phyloP scores from a whole-genome alignment of 1,140 invertebrate species.

The Penaeus indicus region DNA sequence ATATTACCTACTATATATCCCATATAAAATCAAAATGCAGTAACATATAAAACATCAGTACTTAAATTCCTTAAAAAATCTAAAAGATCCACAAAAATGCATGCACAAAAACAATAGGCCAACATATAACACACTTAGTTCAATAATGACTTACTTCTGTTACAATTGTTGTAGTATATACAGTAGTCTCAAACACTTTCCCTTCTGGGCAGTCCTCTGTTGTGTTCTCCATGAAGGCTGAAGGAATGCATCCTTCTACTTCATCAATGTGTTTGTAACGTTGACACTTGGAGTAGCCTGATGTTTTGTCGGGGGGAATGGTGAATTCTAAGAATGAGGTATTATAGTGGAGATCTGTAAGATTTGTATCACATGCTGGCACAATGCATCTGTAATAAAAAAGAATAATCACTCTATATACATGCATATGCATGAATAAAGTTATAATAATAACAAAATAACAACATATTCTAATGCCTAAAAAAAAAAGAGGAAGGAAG shows the following conservation, averaged over 20 bases:
- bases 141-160: slow-evolving; percentile 71
- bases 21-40: too few relatives aligned
- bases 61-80: too few relatives aligned
- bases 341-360: slow-evolving; percentile 68
- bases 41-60: too few relatives aligned
- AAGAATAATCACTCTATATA: background rate
- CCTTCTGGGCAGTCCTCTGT: slow-evolving; percentile 68
- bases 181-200: slow-evolving; percentile 71
- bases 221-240: slow-evolving; percentile 68
- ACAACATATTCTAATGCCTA: too few relatives aligned
- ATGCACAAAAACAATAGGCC: too few relatives aligned
- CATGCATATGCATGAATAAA: too few relatives aligned
- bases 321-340: slow-evolving; percentile 71
- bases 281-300: slow-evolving; percentile 61
- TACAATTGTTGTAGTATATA: slow-evolving; percentile 74
- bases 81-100: too few relatives aligned
- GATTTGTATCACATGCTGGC: slow-evolving; percentile 72
- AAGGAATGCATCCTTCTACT: background rate
- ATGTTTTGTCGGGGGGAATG: slow-evolving; percentile 69
- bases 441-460: too few relatives aligned
- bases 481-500: too few relatives aligned
- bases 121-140: too few relatives aligned
- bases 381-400: slow-evolving; percentile 72
- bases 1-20: too few relatives aligned
- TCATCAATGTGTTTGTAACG: slow-evolving; percentile 63